Conservation (phyloP, 2,113 vertebrate species). For the Anoplopoma fimbria region DNA sequence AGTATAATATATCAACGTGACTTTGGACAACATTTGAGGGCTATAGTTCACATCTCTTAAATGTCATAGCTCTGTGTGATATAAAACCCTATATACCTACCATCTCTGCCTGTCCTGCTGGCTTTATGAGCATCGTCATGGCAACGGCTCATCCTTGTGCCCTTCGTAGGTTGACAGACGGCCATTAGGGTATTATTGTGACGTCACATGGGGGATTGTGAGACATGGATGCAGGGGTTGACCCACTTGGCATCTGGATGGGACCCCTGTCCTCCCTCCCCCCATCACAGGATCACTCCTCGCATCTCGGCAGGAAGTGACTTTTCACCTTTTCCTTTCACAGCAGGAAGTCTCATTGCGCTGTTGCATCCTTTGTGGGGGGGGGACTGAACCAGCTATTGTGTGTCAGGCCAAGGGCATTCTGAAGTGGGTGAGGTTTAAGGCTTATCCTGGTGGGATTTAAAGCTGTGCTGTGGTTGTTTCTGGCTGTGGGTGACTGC, state of each 20-base stretch:
- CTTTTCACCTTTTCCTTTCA: constrained; percentile 44
- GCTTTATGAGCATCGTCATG: constrained; percentile 56
- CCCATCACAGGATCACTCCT: constrained; percentile 6
- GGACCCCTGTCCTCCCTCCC: constrained; percentile 7
- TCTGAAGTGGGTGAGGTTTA: constrained; percentile 53
- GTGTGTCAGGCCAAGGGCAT: constrained; percentile 64
- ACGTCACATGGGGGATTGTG: constrained; percentile 59
- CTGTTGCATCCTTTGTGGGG: not conserved
- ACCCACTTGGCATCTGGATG: constrained; percentile 57
- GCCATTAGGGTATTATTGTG: constrained; percentile 77
- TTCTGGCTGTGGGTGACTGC: constrained; percentile 38
- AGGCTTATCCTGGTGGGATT: constrained; percentile 64
- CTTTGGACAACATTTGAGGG: not conserved
- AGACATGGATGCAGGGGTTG: constrained; percentile 49
- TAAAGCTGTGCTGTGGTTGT: constrained; percentile 31
- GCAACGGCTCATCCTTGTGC: constrained; percentile 55
- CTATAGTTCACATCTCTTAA: constrained; percentile 32
- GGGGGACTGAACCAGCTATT: constrained; percentile 21
- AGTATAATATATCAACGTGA: constrained; percentile 13
- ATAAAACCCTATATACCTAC: constrained; percentile 19
- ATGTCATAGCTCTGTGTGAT: constrained; percentile 47
- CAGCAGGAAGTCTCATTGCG: constrained; percentile 18
- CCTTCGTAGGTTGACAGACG: constrained; percentile 60
- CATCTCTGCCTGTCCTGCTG: constrained; percentile 24
- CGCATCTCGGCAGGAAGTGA: constrained; percentile 53